phyloP scores from a whole-genome alignment of 2,888 invertebrate genomes.

The Petrolisthes manimaculis region DNA sequence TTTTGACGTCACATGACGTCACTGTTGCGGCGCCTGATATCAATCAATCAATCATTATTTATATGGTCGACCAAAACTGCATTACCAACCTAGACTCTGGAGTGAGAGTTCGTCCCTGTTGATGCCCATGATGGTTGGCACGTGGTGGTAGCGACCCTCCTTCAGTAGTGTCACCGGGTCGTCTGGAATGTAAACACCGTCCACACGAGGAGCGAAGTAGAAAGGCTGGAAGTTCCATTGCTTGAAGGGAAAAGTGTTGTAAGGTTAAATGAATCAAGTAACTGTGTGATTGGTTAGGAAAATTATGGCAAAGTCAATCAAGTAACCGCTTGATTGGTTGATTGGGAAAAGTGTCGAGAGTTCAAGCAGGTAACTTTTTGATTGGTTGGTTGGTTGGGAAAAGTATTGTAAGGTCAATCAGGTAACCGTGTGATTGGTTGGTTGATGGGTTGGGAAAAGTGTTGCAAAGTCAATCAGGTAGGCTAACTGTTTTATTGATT shows the following conservation, averaged over 20 bases:
- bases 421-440: too few species aligned
- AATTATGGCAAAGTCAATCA: too few species aligned
- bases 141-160: conserved; percentile 46
- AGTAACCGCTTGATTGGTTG: not conserved
- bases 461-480: too few species aligned
- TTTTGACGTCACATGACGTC: too few species aligned
- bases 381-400: not conserved
- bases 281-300: too few species aligned
- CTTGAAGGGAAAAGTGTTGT: not conserved
- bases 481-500: too few species aligned
- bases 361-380: not conserved
- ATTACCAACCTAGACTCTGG: conserved; percentile 37
- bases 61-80: too few species aligned
- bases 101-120: conserved; percentile 51
- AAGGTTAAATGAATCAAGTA: too few species aligned
- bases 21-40: too few species aligned
- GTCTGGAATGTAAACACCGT: conserved; percentile 52
- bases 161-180: conserved; percentile 43
- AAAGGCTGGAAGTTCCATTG: conserved; percentile 51
- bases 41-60: too few species aligned
- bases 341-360: not conserved
- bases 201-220: conserved; percentile 53
- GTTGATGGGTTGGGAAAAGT: too few species aligned
- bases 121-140: conserved; percentile 52
- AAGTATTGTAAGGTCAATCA: too few species aligned